Evolutionary conservation across 2,888 invertebrate species (phyloP).

Genomic region (Drosophila bunnanda): DNA sequence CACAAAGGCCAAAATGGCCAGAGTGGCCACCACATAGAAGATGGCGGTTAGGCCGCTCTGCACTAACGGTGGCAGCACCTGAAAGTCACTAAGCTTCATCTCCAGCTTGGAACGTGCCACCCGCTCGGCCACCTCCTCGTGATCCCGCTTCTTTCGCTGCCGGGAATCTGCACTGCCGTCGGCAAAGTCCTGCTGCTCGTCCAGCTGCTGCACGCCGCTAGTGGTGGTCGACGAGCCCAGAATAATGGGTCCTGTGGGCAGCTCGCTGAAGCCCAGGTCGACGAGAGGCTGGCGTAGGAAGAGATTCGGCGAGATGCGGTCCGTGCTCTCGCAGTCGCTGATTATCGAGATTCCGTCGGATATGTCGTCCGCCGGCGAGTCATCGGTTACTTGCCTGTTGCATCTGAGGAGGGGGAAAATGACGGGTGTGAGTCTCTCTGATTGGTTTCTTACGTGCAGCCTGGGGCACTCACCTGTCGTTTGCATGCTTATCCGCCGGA

Average conservation of each 20-base stretch:
- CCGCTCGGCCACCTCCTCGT: neutral
- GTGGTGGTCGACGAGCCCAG: constrained; percentile 1
- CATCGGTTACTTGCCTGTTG: constrained; percentile 44
- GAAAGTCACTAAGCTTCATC: neutral
- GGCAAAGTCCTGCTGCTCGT: neutral
- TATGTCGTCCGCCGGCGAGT: constrained; percentile 75
- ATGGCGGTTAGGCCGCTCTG: constrained; percentile 70
- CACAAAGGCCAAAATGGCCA: constrained; percentile 76
- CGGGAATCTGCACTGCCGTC: neutral
- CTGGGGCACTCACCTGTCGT: constrained; percentile 46
- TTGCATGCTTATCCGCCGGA: constrained; percentile 49
- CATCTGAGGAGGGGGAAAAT: constrained; percentile 23
- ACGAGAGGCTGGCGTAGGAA: constrained; percentile 71
- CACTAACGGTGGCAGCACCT: constrained; percentile 49
- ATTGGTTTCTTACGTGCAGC: neutral
- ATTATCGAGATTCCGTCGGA: constrained; percentile 84
- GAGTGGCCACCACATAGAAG: constrained; percentile 73
- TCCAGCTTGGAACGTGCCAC: constrained; percentile 24
- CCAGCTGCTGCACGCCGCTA: constrained; percentile 15
- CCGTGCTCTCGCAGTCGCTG: constrained; percentile 84
- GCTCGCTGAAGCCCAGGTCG: constrained; percentile 63
- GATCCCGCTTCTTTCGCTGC: neutral
- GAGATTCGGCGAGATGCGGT: constrained; percentile 80
- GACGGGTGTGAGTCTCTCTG: neutral
- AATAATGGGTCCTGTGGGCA: constrained; percentile 38